A percentile compares a stretch with the other conserved stretches of the same genome.
phyloP scores from a whole-genome alignment of 2,797 vertebrate species.

The Myotis planiceps region DNA sequence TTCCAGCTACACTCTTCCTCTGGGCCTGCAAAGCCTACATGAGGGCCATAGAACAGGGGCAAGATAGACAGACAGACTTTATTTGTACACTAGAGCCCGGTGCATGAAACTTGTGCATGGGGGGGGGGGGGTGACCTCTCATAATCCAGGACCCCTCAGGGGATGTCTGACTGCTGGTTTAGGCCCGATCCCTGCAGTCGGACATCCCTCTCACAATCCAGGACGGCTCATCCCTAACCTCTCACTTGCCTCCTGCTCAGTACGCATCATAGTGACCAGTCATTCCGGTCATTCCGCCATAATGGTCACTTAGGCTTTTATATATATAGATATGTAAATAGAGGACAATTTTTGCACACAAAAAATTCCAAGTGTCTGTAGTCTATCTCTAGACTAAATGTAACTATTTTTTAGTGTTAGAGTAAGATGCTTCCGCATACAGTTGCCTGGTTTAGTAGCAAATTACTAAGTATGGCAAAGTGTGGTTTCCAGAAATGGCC shows the following conservation, averaged over 20 bases:
- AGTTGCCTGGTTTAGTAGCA: not conserved
- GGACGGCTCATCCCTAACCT: too few relatives aligned
- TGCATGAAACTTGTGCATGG: too few relatives aligned
- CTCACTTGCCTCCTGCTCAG: too few relatives aligned
- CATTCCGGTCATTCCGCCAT: too few relatives aligned
- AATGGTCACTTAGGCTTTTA: too few relatives aligned
- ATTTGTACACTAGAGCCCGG: not conserved
- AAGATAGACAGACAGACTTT: not conserved
- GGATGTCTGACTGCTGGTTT: too few relatives aligned
- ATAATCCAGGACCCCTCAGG: too few relatives aligned
- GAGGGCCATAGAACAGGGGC: not conserved
- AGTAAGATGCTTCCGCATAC: not conserved
- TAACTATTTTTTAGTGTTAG: slow-evolving; percentile 22
- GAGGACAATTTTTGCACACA: not conserved
- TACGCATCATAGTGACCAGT: too few relatives aligned
- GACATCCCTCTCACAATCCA: too few relatives aligned
- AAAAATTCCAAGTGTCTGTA: not conserved
- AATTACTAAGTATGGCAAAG: not conserved
- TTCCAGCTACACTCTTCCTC: not conserved
- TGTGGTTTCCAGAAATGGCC: not conserved
- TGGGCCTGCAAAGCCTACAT: not conserved
- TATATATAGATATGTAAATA: not conserved
- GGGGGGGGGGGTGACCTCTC: too few relatives aligned
- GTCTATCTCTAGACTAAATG: not conserved
- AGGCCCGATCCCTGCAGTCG: too few relatives aligned